A percentile compares a stretch with the other conserved stretches of the same genome.
Conservation (phyloP, 2,113 vertebrate species). For the Peromyscus californicus region DNA sequence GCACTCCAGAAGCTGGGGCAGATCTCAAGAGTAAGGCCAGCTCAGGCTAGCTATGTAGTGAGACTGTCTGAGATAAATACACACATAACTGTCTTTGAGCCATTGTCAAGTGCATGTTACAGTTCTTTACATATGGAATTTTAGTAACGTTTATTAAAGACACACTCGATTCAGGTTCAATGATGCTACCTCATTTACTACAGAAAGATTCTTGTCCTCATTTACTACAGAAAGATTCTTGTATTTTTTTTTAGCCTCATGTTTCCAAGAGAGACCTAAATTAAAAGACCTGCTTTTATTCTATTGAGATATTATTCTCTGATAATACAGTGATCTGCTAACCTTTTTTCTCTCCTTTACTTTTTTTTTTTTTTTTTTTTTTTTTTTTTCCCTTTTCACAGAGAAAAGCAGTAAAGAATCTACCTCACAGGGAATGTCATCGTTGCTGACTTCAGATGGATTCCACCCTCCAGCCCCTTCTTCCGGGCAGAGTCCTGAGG, state of each 20-base stretch:
- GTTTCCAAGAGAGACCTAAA: not conserved
- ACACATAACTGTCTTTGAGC: no score
- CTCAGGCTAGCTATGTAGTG: not conserved
- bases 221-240: not conserved
- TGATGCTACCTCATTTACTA: not conserved
- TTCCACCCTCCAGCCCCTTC: conserved; percentile 88
- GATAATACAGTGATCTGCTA: not conserved
- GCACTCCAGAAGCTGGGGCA: no score
- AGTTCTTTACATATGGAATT: not conserved
- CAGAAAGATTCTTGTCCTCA: not conserved
- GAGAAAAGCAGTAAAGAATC: conserved; percentile 96
- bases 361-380: conserved; percentile 60
- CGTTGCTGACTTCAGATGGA: conserved; percentile 91
- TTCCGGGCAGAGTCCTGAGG: conserved; percentile 87
- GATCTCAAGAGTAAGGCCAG: not conserved
- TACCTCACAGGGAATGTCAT: conserved; percentile 97
- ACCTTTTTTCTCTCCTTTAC: conserved; percentile 67
- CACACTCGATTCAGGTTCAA: not conserved
- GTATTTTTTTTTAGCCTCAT: not conserved
- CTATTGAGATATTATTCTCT: conserved; percentile 35
- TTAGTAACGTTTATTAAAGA: not conserved
- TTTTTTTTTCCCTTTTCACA: conserved; percentile 77
- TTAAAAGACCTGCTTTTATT: conserved; percentile 35
- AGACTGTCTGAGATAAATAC: not conserved
- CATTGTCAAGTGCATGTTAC: not conserved